Evolutionary conservation across 2,797 vertebrate species (phyloP).

Genomic region (Presbytis comata): DNA sequence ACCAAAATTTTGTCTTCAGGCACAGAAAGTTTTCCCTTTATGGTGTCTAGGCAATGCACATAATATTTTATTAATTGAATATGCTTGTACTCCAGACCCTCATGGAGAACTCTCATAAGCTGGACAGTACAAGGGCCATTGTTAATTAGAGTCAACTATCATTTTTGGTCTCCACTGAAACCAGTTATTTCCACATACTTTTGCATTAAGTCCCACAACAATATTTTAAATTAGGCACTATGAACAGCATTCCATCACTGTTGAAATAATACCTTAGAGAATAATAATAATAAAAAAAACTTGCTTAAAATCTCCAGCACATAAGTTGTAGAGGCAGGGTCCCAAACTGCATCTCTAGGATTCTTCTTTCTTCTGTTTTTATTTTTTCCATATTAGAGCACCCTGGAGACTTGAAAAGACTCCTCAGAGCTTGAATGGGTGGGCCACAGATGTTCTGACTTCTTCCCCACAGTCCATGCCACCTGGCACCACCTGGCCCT

Average conservation of each 20-base stretch:
- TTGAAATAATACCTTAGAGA: background rate
- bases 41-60: background rate
- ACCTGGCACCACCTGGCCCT: constrained; percentile 74
- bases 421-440: constrained; percentile 44
- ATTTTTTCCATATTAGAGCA: background rate
- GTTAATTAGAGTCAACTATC: background rate
- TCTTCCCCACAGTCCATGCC: constrained; percentile 58
- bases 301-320: background rate
- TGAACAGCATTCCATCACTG: background rate
- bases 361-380: background rate
- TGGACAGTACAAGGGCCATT: background rate
- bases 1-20: background rate
- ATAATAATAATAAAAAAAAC: too few species aligned
- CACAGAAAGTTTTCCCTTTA: background rate
- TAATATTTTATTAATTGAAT: background rate
- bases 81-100: background rate
- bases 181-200: background rate
- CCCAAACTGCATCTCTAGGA: constrained; percentile 14
- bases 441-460: constrained; percentile 65
- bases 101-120: background rate
- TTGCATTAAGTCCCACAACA: background rate
- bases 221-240: background rate
- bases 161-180: background rate
- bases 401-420: constrained; percentile 36
- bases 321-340: background rate